These are phyloP conservation scores for Ecdyonurus torrentis DNA, from an alignment of 2,888 invertebrate genomes.

Conservation along the genomic window DNA sequence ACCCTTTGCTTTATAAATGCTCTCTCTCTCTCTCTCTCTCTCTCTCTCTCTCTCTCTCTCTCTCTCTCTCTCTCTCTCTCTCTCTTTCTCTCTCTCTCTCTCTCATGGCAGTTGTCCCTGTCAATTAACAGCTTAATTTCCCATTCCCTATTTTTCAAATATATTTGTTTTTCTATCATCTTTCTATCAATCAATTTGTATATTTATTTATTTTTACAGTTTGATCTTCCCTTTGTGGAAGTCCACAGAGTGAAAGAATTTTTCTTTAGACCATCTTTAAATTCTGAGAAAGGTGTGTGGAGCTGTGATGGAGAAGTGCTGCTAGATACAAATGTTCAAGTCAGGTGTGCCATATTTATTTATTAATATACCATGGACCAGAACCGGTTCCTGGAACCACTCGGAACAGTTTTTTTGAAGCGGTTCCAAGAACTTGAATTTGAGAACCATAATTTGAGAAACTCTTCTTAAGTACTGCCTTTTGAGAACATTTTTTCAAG, in stretches of 20 bases:
- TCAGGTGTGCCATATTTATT: conserved; percentile 30
- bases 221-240: conserved; percentile 57
- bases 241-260: conserved; percentile 55
- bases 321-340: conserved; percentile 41
- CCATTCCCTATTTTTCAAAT: too few species aligned
- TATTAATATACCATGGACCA: not conserved
- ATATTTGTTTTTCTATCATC: too few species aligned
- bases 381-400: not conserved
- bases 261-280: conserved; percentile 38
- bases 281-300: conserved; percentile 42
- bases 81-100: too few species aligned
- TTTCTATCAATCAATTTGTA: too few species aligned
- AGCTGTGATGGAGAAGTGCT: conserved; percentile 70
- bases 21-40: too few species aligned
- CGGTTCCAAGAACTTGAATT: not conserved
- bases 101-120: too few species aligned
- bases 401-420: not conserved
- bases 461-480: too few species aligned
- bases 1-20: too few species aligned
- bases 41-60: too few species aligned
- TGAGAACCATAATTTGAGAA: not conserved
- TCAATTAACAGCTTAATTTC: too few species aligned
- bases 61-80: too few species aligned
- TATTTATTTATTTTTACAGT: conserved; percentile 27
- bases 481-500: too few species aligned